phyloP scores from a whole-genome alignment of 35 echinoderm and acorn worm genomes.

The Strongylocentrotus purpuratus region DNA sequence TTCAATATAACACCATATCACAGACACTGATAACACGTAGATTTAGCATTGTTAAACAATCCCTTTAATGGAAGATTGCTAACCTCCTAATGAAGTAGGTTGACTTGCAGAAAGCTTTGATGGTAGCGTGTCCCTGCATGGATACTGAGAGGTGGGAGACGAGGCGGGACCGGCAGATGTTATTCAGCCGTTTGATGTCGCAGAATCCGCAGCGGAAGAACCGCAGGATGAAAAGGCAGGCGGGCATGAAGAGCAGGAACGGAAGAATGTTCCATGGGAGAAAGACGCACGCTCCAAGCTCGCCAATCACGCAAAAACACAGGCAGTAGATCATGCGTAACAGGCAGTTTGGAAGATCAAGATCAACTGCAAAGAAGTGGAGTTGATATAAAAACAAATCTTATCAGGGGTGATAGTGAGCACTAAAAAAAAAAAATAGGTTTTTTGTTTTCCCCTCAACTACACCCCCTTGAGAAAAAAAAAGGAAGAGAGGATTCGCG shows the following conservation, averaged over 20 bases:
- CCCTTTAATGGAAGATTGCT: neutral
- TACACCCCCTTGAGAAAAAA: too few relatives aligned
- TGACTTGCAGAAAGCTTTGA: conserved; percentile 68
- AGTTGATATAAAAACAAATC: neutral
- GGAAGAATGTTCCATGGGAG: conserved; percentile 61
- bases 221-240: conserved; percentile 40
- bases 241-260: conserved; percentile 40
- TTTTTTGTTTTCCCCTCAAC: too few relatives aligned
- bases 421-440: too few relatives aligned
- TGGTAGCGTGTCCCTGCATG: conserved; percentile 80
- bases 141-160: conserved; percentile 75
- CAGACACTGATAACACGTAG: too few relatives aligned
- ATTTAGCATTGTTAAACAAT: too few relatives aligned
- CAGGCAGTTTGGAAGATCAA: conserved; percentile 65
- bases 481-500: too few relatives aligned
- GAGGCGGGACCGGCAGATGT: conserved; percentile 56
- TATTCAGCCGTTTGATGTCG: conserved; percentile 75
- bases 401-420: too few relatives aligned
- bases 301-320: conserved; percentile 42
- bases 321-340: conserved; percentile 54
- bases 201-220: conserved; percentile 80
- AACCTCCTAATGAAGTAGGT: conserved; percentile 71
- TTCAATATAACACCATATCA: too few relatives aligned
- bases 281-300: conserved; percentile 55
- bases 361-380: conserved; percentile 47